phyloP scores from a whole-genome alignment of 2,888 invertebrate genomes.

The Temnothorax ravouxi region DNA sequence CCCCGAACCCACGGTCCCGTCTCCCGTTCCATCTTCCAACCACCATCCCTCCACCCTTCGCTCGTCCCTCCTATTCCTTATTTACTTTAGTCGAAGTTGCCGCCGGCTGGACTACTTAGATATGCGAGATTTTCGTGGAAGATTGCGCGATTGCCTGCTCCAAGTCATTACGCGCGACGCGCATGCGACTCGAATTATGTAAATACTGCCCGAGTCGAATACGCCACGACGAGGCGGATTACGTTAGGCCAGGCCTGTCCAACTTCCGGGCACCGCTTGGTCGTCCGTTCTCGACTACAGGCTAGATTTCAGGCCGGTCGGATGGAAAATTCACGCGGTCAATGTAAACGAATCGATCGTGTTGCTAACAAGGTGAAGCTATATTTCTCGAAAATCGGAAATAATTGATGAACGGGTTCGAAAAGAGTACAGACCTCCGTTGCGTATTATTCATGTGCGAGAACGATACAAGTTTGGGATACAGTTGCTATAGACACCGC shows the following conservation, averaged over 20 bases:
- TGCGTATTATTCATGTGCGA: too few relatives aligned
- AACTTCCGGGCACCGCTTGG: slow-evolving; percentile 15
- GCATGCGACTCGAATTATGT: slow-evolving; percentile 74
- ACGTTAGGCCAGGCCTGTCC: slow-evolving; percentile 46
- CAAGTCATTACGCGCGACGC: slow-evolving; percentile 67
- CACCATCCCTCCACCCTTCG: not conserved
- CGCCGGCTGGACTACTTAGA: slow-evolving; percentile 68
- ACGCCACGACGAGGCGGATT: slow-evolving; percentile 35
- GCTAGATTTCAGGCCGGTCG: not conserved
- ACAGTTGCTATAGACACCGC: too few relatives aligned
- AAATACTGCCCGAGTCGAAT: slow-evolving; percentile 66
- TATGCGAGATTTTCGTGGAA: slow-evolving; percentile 74
- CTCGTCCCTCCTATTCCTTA: slow-evolving; percentile 38
- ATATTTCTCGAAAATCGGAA: not conserved
- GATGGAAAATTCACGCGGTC: not conserved
- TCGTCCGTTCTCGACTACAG: slow-evolving; percentile 2
- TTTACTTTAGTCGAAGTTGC: slow-evolving; percentile 63
- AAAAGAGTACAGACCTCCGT: not conserved
- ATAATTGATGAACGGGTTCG: not conserved
- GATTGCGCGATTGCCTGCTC: slow-evolving; percentile 72
- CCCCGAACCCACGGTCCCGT: slow-evolving; percentile 1
- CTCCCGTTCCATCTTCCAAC: slow-evolving; percentile 18
- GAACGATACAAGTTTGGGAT: not conserved
- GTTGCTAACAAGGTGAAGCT: slow-evolving; percentile 14
- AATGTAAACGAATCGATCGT: slow-evolving; percentile 12